Evolutionary conservation across 2,113 vertebrate species (phyloP), one percentile per base, ranked within the genome.

Genomic region (Vicugna pacos): DNA sequence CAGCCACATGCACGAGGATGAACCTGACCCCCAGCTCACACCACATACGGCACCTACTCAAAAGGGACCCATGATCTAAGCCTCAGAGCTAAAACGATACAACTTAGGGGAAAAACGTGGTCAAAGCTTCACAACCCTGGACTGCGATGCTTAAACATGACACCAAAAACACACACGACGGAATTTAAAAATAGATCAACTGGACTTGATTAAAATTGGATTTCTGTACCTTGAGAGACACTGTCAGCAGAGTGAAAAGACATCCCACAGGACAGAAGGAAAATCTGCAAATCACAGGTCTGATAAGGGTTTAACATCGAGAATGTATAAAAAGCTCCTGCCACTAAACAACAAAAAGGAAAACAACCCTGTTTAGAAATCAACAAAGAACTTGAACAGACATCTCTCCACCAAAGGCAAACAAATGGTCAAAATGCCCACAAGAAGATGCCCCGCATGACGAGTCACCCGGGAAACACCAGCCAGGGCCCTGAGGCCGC

Each of bases 1-100:
- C 1, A 6, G 17, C 14, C 52, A 10, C 38, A 4, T 0, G 8
- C 14, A 12, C 6, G 30, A 14, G 19, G 17, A 0, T 14, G 89
- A 58, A 58, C 13, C 5, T 13, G 10, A 32, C 22, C 46, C 42
- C 14, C 15, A 9, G 38, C 20, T 19, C 9, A 48, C 38, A 26
- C 35, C 15, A 26, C 5, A 48, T 4, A 12, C 1, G 9, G 22
- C 38, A 7, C 1, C 19, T 20, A 58, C 52, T 14, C 38, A 26
- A 48, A 48, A 46, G 4, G 54, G 52, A 13, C 46, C 9, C 12
- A 22, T 0, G 2, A 56, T 30, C 64, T 32, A 56, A 69, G 30
- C 32, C 42, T 67, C 46, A 90, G 62, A 58, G 52, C 8, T 46
- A 46, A 67, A 80, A 80, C 50, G 17, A 56, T 52, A 56, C 56